These are phyloP conservation scores for Calypte anna DNA, from an alignment of 2,113 vertebrate species.

Conservation along the genomic window DNA sequence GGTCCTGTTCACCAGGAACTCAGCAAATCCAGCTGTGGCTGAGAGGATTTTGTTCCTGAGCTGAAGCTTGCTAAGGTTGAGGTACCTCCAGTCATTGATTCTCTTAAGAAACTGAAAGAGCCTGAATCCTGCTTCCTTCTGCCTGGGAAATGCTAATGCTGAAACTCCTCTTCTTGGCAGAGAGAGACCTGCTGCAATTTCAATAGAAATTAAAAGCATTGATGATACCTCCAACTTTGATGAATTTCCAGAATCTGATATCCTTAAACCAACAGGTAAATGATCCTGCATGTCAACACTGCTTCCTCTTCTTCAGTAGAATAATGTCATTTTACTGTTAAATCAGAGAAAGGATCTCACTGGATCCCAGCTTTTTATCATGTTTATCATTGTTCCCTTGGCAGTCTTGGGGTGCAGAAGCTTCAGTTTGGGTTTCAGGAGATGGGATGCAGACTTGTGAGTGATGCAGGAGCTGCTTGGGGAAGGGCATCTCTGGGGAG, in stretches of 20 bases:
- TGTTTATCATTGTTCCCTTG: neutral
- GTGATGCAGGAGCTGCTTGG: neutral
- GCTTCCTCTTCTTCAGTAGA: neutral
- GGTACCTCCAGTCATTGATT: neutral
- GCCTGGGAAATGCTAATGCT: neutral
- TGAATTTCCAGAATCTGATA: slow-evolving; percentile 98
- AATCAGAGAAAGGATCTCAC: neutral
- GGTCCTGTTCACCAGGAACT: neutral
- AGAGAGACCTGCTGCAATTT: slow-evolving; percentile 95
- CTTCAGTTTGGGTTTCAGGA: neutral
- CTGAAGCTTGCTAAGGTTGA: neutral
- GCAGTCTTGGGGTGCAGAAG: neutral
- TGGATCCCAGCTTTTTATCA: neutral
- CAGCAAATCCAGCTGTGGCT: neutral
- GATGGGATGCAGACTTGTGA: neutral
- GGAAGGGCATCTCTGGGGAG: neutral
- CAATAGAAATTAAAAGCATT: slow-evolving; percentile 99
- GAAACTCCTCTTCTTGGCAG: slow-evolving; percentile 75
- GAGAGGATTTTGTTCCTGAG: neutral
- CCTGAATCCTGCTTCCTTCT: neutral
- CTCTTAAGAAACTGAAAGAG: neutral
- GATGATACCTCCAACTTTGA: slow-evolving; percentile 99
- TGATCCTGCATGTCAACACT: neutral
- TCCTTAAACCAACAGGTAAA: slow-evolving; percentile 93
- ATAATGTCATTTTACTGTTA: neutral